These are phyloP conservation scores for Helicorthomorpha holstii DNA, from an alignment of 1,140 invertebrate species.

Conservation along the genomic window DNA sequence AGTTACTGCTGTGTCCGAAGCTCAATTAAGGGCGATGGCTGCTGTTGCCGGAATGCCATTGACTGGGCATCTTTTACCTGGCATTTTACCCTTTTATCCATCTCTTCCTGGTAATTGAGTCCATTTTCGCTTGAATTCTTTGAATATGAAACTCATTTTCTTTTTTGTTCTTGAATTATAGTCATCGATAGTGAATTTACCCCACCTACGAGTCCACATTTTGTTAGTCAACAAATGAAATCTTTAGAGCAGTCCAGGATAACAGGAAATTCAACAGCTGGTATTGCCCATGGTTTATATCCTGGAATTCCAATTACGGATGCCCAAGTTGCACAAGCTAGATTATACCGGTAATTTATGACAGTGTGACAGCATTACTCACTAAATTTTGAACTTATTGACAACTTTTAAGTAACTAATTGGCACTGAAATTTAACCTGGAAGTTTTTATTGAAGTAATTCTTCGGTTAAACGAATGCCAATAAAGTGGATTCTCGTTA, in stretches of 20 bases:
- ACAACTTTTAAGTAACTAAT: too few relatives aligned
- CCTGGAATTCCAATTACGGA: constrained; percentile 36
- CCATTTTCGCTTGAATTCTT: not conserved
- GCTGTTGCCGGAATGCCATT: constrained; percentile 53
- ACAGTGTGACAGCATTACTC: not conserved
- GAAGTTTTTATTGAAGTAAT: too few relatives aligned
- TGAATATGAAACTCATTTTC: not conserved
- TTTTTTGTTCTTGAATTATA: constrained; percentile 14
- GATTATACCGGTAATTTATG: constrained; percentile 33
- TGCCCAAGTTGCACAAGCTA: constrained; percentile 49
- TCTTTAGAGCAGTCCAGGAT: constrained; percentile 33
- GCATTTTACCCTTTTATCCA: constrained; percentile 55
- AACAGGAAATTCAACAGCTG: constrained; percentile 8
- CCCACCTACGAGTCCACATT: constrained; percentile 27
- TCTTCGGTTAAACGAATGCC: too few relatives aligned
- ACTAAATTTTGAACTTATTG: not conserved
- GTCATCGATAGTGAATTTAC: constrained; percentile 35
- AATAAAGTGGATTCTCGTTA: too few relatives aligned
- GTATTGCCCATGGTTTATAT: constrained; percentile 16
- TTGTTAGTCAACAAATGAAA: constrained; percentile 43
- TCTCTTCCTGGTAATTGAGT: constrained; percentile 34
- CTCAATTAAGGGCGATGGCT: constrained; percentile 52
- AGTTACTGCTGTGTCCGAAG: constrained; percentile 50
- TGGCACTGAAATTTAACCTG: too few relatives aligned
- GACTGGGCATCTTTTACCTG: constrained; percentile 49